Evolutionary conservation across 2,888 invertebrate species (phyloP), one percentile per base, ranked within the genome.

Genomic region (Synergus gifuensis): DNA sequence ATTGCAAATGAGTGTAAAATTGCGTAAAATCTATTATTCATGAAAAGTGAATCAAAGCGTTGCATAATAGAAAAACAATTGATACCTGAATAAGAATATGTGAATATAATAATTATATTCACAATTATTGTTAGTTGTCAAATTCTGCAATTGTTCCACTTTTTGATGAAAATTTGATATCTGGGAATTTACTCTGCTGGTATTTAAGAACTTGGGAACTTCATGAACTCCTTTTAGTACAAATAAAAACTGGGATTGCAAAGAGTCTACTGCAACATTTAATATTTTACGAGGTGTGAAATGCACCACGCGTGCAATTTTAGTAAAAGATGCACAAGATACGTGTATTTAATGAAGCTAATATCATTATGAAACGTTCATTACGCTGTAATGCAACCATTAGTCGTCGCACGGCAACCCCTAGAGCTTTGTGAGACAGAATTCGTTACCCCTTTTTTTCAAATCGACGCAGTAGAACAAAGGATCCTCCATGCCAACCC

Each of bases 341-440:
- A 36, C 22, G n/a, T n/a, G 69, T 36, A 73, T 73, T 54, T 73
- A 73, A 73, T 73, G 69, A 73, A 73, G 69, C 69, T 36, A 54
- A 73, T 54, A 54, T 73, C 69, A 73, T 73, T 73, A 73, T 73
- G 54, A 54, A 73, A 54, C 69, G 49, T 73, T 73, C 69, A 73
- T 73, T 73, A 73, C 36, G 54, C 69, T 73, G 69, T 73, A 73
- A 73, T 73, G 69, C 69, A 73, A 73, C 69, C 69, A 73, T 73
- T 73, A 73, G 54, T 73, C 69, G 69, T 73, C n/a, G 69, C 69
- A 54, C 28, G 54, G 69, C 69, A 73, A 73, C 66, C 69, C 69
- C 69, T 28, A 69, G 36, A 49, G 54, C 69, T 73, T 73, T 73
- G 69, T 73, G 69, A 49, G 14, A 54, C 28, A 54, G 36, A 73